These are phyloP conservation scores for Cyrtonyx montezumae DNA, from an alignment of 2,113 vertebrate genomes.

Conservation along the genomic window DNA sequence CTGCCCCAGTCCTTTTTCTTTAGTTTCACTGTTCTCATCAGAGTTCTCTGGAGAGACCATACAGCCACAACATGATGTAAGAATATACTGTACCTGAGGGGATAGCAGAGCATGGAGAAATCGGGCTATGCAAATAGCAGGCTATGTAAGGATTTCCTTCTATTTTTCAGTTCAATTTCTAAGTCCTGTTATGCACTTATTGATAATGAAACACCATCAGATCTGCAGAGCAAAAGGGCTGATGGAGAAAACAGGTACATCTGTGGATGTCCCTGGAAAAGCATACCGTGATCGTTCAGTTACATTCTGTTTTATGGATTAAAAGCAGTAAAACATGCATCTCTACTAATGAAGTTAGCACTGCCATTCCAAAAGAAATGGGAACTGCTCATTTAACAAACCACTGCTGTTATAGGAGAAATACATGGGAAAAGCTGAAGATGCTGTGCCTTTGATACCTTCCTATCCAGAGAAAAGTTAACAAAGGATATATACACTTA, in stretches of 20 bases:
- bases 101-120: not conserved
- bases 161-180: not conserved
- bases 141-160: not conserved
- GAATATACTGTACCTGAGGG: not conserved
- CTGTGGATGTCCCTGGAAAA: not conserved
- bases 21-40: not conserved
- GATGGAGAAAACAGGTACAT: not conserved
- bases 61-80: not conserved
- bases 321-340: not conserved
- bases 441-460: rapidly evolving
- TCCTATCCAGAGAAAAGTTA: not conserved
- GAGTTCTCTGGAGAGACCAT: not conserved
- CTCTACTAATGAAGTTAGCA: not conserved
- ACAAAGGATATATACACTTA: not conserved
- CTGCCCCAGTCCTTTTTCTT: not conserved
- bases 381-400: not conserved
- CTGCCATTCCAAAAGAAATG: not conserved
- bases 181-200: not conserved
- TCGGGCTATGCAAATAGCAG: not conserved
- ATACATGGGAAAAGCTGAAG: not conserved
- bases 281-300: not conserved
- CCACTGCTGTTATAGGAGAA: not conserved
- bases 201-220: not conserved
- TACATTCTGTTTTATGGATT: not conserved
- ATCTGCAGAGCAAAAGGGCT: not conserved